Evolutionary conservation across 2,888 invertebrate genomes (phyloP), one percentile per base, ranked within the genome.

Genomic region (Drosophila merina): DNA sequence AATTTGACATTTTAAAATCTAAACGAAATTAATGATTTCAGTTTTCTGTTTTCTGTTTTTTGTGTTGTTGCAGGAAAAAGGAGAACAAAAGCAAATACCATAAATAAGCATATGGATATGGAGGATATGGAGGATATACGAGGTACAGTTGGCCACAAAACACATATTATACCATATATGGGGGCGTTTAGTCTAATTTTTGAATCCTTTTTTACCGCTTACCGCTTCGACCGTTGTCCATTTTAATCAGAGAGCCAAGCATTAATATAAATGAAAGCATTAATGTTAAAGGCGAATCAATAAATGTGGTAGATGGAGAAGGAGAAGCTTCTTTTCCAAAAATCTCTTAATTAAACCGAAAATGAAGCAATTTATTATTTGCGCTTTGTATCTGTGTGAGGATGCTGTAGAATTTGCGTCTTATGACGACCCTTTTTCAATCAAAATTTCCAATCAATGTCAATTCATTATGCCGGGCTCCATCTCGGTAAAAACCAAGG

Each of bases 401-500:
- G 20, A 20, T 20, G 1, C 20, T 20, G 20, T 20, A 28, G 28
- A 28, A 6, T 20, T 20, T 20, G 28, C 36, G 36, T 36, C 36
- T 36, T 36, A 36, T 36, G 36, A 64, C 25, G 63, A 63, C 68
- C 63, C 68, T 59, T 68, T 89, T 89, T 82, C 89, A 90, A 90
- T 90, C 89, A 90, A 89, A 90, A 90, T 90, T 90, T 90, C 89
- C 90, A 90, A 90, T 90, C 90, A 90, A 90, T 90, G 90, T 90
- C 90, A 90, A 90, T 90, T 90, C 89, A 88, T 88, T 88, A 88
- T 78, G 86, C 77, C 75, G 14, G 68, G 38, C 40, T 38, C 40
- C 10, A 30, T 30, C 48, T 40, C 14, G 0, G 30, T 9, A 12
- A 71, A 54, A 59, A 51, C 63, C 72, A 68, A 70, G 68, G 68